Percentiles rank a stretch among this genome's conserved stretches.
phyloP scores from a whole-genome alignment of 2,113 vertebrate genomes.

The Podocnemis expansa region DNA sequence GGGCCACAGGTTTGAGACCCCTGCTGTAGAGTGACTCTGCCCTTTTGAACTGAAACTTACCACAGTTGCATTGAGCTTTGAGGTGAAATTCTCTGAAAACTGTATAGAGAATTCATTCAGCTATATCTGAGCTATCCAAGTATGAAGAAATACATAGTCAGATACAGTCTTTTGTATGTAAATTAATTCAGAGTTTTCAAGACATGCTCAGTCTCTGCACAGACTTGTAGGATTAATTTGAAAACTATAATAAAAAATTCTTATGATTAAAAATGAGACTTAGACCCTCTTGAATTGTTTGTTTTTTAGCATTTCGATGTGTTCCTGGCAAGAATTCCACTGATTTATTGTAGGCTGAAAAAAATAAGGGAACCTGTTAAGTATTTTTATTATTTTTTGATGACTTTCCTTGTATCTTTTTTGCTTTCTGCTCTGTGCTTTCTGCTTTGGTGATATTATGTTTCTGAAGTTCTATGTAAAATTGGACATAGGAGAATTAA shows the following conservation, averaged over 20 bases:
- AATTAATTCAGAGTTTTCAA: not conserved
- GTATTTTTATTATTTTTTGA: slow-evolving; percentile 1
- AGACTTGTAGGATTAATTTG: not conserved
- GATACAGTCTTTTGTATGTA: not conserved
- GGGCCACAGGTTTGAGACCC: too few species aligned
- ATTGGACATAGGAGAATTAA: not conserved
- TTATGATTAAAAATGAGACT: not conserved
- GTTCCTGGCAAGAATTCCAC: rapidly evolving
- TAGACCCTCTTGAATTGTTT: not conserved
- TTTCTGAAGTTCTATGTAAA: not conserved
- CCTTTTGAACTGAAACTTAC: slow-evolving; percentile 30
- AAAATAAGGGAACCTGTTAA: not conserved
- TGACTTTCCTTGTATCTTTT: not conserved
- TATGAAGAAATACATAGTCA: not conserved
- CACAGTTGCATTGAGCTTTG: not conserved
- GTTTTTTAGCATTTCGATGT: rapidly evolving
- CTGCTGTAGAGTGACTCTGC: too few species aligned
- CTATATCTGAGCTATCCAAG: not conserved
- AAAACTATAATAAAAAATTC: slow-evolving; percentile 12
- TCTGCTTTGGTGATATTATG: not conserved
- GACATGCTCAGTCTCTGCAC: not conserved
- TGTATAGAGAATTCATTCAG: not conserved
- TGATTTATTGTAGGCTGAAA: rapidly evolving
- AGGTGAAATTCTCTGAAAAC: not conserved
- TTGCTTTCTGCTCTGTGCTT: not conserved